Base-by-base conservation (phyloP, 2,113 vertebrate species). In the Gnathonemus longibarbis region DNA sequence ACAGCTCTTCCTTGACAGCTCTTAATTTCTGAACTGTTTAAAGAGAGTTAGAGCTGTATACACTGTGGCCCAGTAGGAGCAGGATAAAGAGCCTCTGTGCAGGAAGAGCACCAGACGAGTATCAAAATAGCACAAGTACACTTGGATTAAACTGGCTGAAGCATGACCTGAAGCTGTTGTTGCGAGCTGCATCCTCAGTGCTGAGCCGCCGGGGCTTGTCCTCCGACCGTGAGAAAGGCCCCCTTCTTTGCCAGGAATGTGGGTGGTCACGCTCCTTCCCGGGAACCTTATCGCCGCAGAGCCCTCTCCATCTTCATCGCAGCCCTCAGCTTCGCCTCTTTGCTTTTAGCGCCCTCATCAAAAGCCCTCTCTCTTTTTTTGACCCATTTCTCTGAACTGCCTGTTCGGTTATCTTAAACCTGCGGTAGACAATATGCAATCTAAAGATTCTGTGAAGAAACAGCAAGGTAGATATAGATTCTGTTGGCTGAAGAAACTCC, bases 211-310 rank as follows among this genome's bases (percentile, higher is more conserved):
- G 93, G 92, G 91, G 86, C 91, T 91, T 89, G 90, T 92, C 91
- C 91, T 91, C 87, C 88, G 91, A 92, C 92, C 91, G 89, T 94
- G 93, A 93, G 94, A 94, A 94, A 92, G 88, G 19, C 87, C 90
- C 92, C 86, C 86, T 88, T 94, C 91, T 91, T 87, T 90, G 92
- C 92, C 91, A 92, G 92, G 92, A 93, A 90, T 92, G 92, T 91
- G 93, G 92, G 92, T 92, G 94, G 94, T 88, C 9, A 90, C 89
- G 80, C 58, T n/a, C 45, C 88, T 92, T 77, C 91, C 92, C 92
- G 88, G 80, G 91, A 92, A 91, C 85, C 90, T 90, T 35, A 50
- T 90, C 88, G 62, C 88, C 85, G 87, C 84, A 92, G 88, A 52
- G 90, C 77, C 70, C 88, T 45, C 39, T 62, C 10, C 77, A 84